Conservation (phyloP, 2,888 invertebrate genomes). For the Metallyticus violacea region DNA sequence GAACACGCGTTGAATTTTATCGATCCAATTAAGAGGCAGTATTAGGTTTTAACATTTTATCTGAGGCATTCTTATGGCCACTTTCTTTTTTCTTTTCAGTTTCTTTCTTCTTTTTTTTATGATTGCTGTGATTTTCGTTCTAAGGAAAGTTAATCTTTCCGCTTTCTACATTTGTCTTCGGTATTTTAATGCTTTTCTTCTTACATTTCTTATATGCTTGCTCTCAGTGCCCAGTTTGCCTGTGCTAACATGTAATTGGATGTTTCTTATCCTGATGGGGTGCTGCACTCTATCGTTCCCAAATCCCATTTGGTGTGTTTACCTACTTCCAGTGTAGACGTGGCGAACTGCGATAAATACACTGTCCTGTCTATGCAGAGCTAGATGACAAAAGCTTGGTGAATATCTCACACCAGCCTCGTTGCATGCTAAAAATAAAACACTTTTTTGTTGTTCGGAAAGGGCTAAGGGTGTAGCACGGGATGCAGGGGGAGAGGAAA, state of each 20-base stretch:
- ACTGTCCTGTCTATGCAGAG: background rate
- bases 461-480: background rate
- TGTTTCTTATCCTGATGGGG: background rate
- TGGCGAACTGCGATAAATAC: background rate
- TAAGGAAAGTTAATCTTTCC: no score
- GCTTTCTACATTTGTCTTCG: no score
- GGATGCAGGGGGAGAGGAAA: background rate
- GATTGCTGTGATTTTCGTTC: no score
- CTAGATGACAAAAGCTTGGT: background rate
- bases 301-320: background rate
- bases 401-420: background rate
- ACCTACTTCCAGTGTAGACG: background rate
- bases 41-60: no score
- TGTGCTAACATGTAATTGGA: no score
- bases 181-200: background rate
- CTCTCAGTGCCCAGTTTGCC: background rate
- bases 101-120: no score
- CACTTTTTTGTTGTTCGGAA: background rate
- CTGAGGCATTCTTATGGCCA: no score
- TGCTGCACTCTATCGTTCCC: background rate
- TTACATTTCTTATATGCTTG: background rate
- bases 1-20: no score
- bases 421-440: background rate
- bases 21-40: no score
- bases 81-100: no score